These are phyloP conservation scores for Monomorium pharaonis DNA, from an alignment of 1,140 invertebrate species.

Conservation along the genomic window DNA sequence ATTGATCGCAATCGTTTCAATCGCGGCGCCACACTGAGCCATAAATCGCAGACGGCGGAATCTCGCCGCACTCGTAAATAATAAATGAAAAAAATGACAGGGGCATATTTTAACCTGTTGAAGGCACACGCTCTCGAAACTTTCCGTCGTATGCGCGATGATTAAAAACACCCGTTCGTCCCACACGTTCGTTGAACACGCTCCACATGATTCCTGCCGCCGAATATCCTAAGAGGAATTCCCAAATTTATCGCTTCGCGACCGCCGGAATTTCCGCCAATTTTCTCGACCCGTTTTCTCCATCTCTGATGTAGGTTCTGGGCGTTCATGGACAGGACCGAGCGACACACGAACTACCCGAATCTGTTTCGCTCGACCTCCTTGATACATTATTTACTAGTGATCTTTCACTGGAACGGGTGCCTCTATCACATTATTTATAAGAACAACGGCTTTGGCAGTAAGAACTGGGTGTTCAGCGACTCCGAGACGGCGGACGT, in stretches of 20 bases:
- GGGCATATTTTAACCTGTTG: conserved; percentile 49
- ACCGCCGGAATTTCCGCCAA: conserved; percentile 47
- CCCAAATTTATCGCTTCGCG: conserved; percentile 19
- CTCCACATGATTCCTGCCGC: neutral
- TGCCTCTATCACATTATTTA: conserved; percentile 98
- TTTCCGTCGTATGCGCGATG: neutral
- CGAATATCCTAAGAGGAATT: conserved; percentile 32
- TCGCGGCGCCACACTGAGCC: neutral
- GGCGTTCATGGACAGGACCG: conserved; percentile 99
- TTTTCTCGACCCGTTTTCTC: conserved; percentile 46
- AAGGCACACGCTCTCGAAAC: neutral
- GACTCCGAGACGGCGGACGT: conserved; percentile 94
- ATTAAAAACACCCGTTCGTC: conserved; percentile 23
- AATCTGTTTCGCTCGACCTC: conserved; percentile 98
- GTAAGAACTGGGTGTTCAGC: conserved; percentile 95
- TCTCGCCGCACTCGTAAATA: conserved; percentile 4
- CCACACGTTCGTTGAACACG: conserved; percentile 5
- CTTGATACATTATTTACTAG: conserved; percentile 97
- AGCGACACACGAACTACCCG: conserved; percentile 99
- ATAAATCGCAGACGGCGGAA: conserved; percentile 20
- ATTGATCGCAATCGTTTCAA: conserved; percentile 20
- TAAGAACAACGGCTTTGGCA: conserved; percentile 97
- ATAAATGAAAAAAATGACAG: neutral
- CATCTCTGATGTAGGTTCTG: conserved; percentile 89
- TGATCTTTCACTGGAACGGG: conserved; percentile 99